Conservation (phyloP, 2,113 vertebrate genomes). For the Hystrix cristata region DNA sequence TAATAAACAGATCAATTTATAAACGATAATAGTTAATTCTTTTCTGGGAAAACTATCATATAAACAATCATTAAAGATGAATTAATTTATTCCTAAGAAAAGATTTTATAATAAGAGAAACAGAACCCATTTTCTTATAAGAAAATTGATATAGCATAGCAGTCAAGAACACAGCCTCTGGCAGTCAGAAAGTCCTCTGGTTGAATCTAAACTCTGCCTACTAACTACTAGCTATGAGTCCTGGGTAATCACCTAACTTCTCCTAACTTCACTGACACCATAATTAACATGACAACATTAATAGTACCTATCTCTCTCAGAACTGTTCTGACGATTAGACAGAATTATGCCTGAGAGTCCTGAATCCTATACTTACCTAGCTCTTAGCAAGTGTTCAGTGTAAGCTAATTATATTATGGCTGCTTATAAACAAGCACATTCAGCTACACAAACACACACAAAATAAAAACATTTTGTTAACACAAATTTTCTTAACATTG, state of each 20-base stretch:
- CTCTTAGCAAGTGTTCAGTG: not conserved
- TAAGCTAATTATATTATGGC: not conserved
- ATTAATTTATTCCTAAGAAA: not conserved
- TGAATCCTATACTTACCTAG: not conserved
- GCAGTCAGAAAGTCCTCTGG: not conserved
- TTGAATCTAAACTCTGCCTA: not conserved
- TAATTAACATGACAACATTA: not conserved
- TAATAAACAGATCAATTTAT: constrained; percentile 17
- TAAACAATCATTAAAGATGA: constrained; percentile 48
- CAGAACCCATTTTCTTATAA: constrained; percentile 50
- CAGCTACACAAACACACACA: constrained; percentile 51
- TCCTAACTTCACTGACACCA: not conserved
- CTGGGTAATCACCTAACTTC: not conserved
- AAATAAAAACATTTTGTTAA: constrained; percentile 34
- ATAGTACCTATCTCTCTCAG: not conserved
- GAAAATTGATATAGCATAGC: not conserved
- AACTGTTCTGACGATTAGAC: not conserved
- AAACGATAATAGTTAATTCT: not conserved
- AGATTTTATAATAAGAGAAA: not conserved
- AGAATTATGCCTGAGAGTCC: not conserved
- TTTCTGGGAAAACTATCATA: not conserved
- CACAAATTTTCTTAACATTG: constrained; percentile 7
- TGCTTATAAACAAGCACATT: not conserved
- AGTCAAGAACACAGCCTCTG: not conserved
- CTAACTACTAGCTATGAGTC: not conserved